Base-by-base conservation (phyloP, 2,797 vertebrate genomes). In the Melanotaenia parkinsoni region DNA sequence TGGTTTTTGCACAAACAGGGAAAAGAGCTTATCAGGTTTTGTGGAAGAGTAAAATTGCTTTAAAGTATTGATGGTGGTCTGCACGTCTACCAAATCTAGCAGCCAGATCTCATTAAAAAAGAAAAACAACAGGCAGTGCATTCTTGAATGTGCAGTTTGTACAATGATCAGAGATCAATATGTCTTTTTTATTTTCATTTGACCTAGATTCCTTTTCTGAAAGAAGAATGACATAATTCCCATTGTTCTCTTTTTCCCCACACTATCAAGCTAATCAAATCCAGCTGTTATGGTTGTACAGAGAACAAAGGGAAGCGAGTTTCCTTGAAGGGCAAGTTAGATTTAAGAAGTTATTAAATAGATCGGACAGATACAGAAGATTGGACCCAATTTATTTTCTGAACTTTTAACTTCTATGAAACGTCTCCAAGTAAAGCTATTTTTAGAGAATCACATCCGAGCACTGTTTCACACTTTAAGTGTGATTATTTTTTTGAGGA, bases 251-350 rank as follows among this genome's bases (percentile, higher is more conserved):
- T 35, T 74, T 50, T 63, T 74, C 28, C 63, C 76, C 43, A 67
- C 37, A 58, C 33, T 18, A 66, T 83, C 24, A 69, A 53, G 62
- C 5, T 3, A 72, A 77, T 89, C 67, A 73, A 76, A 68, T 37
- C 28, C 38, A 67, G 35, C 4, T 14, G 65, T 53, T 65, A 75
- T 63, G 77, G 70, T 74, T 76, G 22, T 77, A 75, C 81, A 4
- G 72, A 84, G 89, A 91, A 91, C 86, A 90, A 89, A 89, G 79
- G 67, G 56, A 80, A 38, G 20, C 63, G 30, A 32, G 45, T 60
- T 60, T 54, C 58, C 24, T 40, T 28, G 30, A n/a, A 54, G 54
- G 47, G 43, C 67, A 71, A 54, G 47, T 64, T 67, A 43, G 20
- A 65, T 80, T 79, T 70, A 30, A 63, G 59, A 67, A 72, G 6